A percentile compares a stretch with the other conserved stretches of the same genome.
Evolutionary conservation across 2,797 vertebrate species (phyloP).

Genomic region (Semaprochilodus insignis): DNA sequence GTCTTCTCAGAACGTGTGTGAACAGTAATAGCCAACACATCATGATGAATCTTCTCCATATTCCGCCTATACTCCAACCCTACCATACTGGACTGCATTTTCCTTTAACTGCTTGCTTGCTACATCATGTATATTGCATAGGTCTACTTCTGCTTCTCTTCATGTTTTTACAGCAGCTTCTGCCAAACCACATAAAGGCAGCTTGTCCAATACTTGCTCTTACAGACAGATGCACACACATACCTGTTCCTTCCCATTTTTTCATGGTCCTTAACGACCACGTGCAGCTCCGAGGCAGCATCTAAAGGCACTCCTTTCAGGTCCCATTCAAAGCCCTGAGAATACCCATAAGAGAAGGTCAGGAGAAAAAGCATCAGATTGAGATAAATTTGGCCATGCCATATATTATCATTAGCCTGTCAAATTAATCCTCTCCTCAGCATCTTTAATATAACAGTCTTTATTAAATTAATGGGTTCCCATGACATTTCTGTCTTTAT

Average conservation of each 20-base stretch:
- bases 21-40: no score
- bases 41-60: no score
- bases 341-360: background rate
- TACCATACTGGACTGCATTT: no score
- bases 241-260: conserved; percentile 96
- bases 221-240: conserved; percentile 3
- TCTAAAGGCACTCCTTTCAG: conserved; percentile 93
- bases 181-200: background rate
- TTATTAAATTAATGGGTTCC: background rate
- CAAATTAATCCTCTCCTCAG: background rate
- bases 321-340: conserved; percentile 96
- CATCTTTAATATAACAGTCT: background rate
- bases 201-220: no score
- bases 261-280: conserved; percentile 96
- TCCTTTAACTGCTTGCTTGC: no score
- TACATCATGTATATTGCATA: no score
- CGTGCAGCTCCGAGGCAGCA: conserved; percentile 84
- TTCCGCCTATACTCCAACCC: no score
- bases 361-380: background rate
- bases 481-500: background rate
- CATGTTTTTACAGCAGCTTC: no score
- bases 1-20: no score
- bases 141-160: no score
- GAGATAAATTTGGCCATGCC: background rate
- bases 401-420: background rate